Base-by-base conservation (phyloP, 2,113 vertebrate genomes). In the Synodontis membranacea region DNA sequence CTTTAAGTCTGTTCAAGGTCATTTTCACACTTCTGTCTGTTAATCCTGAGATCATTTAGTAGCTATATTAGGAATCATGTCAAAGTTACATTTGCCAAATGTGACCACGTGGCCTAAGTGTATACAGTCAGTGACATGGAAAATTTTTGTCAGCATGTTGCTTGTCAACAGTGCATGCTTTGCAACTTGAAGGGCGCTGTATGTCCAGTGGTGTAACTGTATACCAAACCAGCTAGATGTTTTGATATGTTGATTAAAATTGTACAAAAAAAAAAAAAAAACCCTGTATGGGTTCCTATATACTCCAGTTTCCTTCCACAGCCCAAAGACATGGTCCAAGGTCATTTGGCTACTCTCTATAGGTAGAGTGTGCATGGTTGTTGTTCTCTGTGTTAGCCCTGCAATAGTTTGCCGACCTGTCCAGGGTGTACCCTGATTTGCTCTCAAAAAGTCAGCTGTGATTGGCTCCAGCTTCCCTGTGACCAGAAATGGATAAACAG, bases 51-150 rank as follows among this genome's bases (percentile, higher is more conserved):
- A 58, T 86, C 79, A 48, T 82, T 31, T 72, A 52, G 80, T 39
- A 44, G 80, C 79, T 82, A 86, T 86, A 82, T 86, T 75, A 60
- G 64, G 80, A 86, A 42, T 60, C 52, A 23, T 58, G 23, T 58
- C 48, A 46, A 12, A 28, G 39, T 48, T 50, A 64, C 11, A 6
- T 31, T 80, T 54, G 39, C 28, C n/a, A 58, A 31, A 82, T 11
- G 39, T 60, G 46, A 81, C 37, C 39, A 58, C 7, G 46, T 68
- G 46, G 21, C 39, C 10, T 15, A 50, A 50, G 21, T 39, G n/a
- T 46, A 34, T 9, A 7, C 62, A 19, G 80, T 54, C 19, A 80
- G 44, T 85, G 25, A 85, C 44, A 54, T 68, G 62, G 84, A 42
- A 68, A 80, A 23, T 66, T 11, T 28, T 60, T 42, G 10, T 64